Percentiles rank a stretch among this genome's conserved stretches.
Evolutionary conservation across 2,113 vertebrate species (phyloP).

Genomic region (Alligator mississippiensis): DNA sequence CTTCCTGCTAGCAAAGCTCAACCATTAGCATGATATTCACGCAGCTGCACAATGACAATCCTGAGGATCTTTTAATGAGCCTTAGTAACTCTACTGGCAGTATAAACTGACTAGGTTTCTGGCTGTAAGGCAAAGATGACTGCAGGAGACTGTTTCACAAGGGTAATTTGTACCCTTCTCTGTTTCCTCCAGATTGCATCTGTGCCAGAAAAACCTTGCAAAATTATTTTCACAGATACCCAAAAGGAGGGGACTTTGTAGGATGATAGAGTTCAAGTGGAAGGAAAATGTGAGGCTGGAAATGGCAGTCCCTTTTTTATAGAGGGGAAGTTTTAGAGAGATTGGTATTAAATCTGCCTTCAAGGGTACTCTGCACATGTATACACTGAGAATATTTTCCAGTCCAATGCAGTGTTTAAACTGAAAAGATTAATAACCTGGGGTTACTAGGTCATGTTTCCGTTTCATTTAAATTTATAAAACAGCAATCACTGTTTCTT

Average conservation of each 20-base stretch:
- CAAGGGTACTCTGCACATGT: not conserved
- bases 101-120: not conserved
- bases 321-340: not conserved
- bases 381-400: not conserved
- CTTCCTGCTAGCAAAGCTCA: not conserved
- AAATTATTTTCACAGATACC: not conserved
- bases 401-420: not conserved
- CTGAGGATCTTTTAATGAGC: not conserved
- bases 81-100: not conserved
- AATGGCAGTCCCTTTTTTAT: not conserved
- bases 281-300: not conserved
- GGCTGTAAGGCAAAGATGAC: not conserved
- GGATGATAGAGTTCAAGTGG: not conserved
- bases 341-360: not conserved
- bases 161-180: not conserved
- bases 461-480: not conserved
- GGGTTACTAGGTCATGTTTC: not conserved
- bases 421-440: not conserved
- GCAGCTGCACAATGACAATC: not conserved
- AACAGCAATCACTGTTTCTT: not conserved
- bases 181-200: not conserved
- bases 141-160: not conserved
- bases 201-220: not conserved
- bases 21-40: not conserved
- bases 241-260: not conserved